Evolutionary conservation across 2,797 vertebrate species (phyloP).

Genomic region (Pristis pectinata): DNA sequence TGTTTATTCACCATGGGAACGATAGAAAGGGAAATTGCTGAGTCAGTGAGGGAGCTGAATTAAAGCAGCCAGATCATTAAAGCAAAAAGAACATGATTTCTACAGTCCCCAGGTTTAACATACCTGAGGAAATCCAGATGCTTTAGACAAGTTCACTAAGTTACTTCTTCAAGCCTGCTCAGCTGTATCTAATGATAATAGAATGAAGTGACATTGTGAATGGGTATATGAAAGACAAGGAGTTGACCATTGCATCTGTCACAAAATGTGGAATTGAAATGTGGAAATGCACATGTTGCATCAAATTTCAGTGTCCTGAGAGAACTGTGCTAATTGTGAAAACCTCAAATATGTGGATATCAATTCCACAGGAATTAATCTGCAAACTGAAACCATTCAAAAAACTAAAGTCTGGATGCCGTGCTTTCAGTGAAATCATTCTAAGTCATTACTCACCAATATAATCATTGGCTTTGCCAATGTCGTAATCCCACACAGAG

Average conservation of each 20-base stretch:
- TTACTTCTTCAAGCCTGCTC: neutral
- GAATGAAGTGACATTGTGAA: neutral
- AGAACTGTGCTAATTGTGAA: neutral
- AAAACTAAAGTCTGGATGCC: neutral
- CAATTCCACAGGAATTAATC: neutral
- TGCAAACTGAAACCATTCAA: neutral
- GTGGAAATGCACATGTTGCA: neutral
- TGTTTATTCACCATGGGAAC: neutral
- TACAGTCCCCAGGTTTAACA: neutral
- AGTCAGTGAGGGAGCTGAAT: neutral
- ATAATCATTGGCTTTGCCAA: conserved; percentile 91
- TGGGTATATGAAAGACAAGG: neutral
- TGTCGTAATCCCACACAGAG: conserved; percentile 96
- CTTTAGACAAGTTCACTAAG: neutral
- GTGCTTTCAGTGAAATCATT: neutral
- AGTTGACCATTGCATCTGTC: neutral
- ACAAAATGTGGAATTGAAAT: neutral
- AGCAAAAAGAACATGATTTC: neutral
- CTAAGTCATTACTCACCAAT: conserved; percentile 67
- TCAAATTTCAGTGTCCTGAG: neutral
- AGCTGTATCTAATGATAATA: neutral
- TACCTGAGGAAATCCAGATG: neutral
- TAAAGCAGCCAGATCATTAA: neutral
- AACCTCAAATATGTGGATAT: neutral
- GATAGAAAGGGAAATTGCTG: neutral